Evolutionary conservation across 2,888 invertebrate species (phyloP), one percentile per base, ranked within the genome.

Genomic region (Bembecia ichneumoniformis): DNA sequence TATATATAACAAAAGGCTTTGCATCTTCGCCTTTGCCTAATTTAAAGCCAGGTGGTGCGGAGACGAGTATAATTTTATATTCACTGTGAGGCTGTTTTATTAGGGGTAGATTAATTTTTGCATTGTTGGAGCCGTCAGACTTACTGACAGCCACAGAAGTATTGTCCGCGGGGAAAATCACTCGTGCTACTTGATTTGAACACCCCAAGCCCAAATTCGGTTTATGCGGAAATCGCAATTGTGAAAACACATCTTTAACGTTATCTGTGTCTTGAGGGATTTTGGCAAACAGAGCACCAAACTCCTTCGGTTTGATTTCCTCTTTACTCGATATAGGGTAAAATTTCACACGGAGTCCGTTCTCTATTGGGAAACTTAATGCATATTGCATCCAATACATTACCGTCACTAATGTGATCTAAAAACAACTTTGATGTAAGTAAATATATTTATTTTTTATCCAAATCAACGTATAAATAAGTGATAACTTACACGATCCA

Each of bases 11-110:
- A 7, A 71, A 55, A 1, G 69, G 71, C 35, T 66, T 65, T 1
- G 55, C 52, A 3, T 71, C 63, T 0, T 60, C 57, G 14, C 56
- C 54, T 28, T 56, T 58, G 3, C 64, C 65, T 5, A 82, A 58
- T 45, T 57, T 71, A 3, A 82, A 50, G 43, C 74, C 58, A 1
- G 73, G 65, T 0, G 86, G 86, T 0, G 86, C 82, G 0, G 71
- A 68, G 1, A 74, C 84, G 0, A 86, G 75, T 40, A 86, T 51
- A n/a, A 84, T 65, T 52, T 78, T 80, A 50, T 83, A 84, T 45
- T 75, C 62, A 1, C 64, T 56, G 36, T 63, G 71, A 0, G 73
- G 68, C 40, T 78, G 74, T 4, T 62, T 64, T 3, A 78, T 48
- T 3, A 80, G 55, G 0, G 84, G 82, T 47, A 83, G 59, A 51